Evolutionary conservation across 64 coral and sea anemone species (phyloP), one percentile per base, ranked within the genome.

Genomic region (Montipora sp.): DNA sequence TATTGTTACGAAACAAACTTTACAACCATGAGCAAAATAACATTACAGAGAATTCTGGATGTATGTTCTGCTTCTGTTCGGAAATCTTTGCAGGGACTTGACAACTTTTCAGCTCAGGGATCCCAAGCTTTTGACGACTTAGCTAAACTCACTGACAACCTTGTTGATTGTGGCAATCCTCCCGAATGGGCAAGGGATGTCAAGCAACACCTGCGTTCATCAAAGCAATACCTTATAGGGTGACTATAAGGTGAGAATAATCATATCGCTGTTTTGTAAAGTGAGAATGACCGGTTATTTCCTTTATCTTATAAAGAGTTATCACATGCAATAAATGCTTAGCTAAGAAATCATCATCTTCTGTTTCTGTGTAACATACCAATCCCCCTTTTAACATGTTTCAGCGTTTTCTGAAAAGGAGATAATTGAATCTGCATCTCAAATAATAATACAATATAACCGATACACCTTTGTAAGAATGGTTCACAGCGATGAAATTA

Each of bases 211-310:
- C 59, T 63, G 59, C 59, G 13, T 18, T 63, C 14, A 14, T 63
- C 59, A 63, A 63, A 63, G 18, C 83, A 93, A 77, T 88, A 93
- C 75, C 77, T 93, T 19, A 93, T 27, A 93, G 91, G 83, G 91
- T 80, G 83, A 93, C 46, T 93, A 93, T 60, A 92, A 92, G 70
- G 90, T 92, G 50, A 63, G 80, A 69, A 63, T 63, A 63, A 63
- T 63, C 59, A 63, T 63, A 63, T 63, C 59, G 59, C 59, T 63
- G 59, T 63, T 63, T 63, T 63, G 59, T 63, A 15, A 63, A 63
- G 14, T 15, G 59, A 63, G 59, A 63, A 18, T 63, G 59, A 63
- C 59, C 14, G 2, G 59, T 63, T 63, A 63, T 63, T 63, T 63
- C 59, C 59, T 63, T 63, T 63, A 63, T 63, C 59, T 19, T 63